Conservation (phyloP, 2,888 invertebrate genomes). For the Volucella inflata region DNA sequence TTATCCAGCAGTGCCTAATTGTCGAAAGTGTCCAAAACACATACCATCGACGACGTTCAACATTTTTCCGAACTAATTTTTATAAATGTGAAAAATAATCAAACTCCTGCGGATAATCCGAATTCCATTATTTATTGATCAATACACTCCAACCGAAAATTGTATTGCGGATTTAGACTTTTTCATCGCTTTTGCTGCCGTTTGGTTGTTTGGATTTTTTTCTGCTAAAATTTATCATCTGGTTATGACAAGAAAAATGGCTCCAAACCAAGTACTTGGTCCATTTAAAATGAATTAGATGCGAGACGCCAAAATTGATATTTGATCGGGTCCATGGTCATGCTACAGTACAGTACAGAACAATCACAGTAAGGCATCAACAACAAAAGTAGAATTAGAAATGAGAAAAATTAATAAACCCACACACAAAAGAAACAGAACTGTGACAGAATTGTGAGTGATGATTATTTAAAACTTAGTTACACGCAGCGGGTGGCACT, state of each 20-base stretch:
- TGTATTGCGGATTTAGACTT: background rate
- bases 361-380: slow-evolving; percentile 7
- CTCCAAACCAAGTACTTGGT: slow-evolving; percentile 52
- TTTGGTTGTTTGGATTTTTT: slow-evolving; percentile 38
- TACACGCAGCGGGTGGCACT: background rate
- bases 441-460: slow-evolving; percentile 21
- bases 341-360: background rate
- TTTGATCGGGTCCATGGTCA: slow-evolving; percentile 28
- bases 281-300: slow-evolving; percentile 67
- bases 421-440: slow-evolving; percentile 1
- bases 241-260: slow-evolving; percentile 73
- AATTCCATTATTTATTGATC: slow-evolving; percentile 71
- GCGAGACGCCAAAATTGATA: slow-evolving; percentile 39
- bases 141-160: slow-evolving; percentile 37
- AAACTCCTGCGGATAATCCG: slow-evolving; percentile 48
- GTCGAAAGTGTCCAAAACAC: slow-evolving; percentile 56
- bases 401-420: background rate
- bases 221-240: slow-evolving; percentile 62
- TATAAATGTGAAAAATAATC: slow-evolving; percentile 51
- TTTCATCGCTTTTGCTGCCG: slow-evolving; percentile 8
- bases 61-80: slow-evolving; percentile 56
- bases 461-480: slow-evolving; percentile 39
- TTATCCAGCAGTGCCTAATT: slow-evolving; percentile 42
- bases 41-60: slow-evolving; percentile 2
- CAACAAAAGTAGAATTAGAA: background rate